Evolutionary conservation across 2,888 invertebrate genomes (phyloP), one percentile per base, ranked within the genome.

Genomic region (Orthonychiurus folsomi): DNA sequence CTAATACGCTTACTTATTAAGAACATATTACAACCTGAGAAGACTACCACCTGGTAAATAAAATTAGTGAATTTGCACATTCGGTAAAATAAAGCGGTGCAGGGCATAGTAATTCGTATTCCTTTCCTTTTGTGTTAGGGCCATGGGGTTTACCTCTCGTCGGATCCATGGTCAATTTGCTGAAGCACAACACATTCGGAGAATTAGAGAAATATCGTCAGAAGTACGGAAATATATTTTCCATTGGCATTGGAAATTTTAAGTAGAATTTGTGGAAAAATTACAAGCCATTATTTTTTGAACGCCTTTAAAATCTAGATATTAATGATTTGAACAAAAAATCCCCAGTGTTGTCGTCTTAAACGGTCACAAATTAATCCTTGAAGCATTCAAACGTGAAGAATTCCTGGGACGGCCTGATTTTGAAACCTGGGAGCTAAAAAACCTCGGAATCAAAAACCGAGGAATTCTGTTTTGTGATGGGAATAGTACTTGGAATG

Each of bases 151-250:
- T 62, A 1, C 71, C 71, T 12, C 18, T 69, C 21, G 37, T 71
- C n/a, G 71, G 71, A 5, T 64, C 63, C 0, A 23, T 71, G 50
- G 0, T 63, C 15, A 59, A 58, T 20, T 24, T 69, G n/a, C 3
- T 55, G 12, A 68, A 53, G n/a, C 52, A 12, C 0, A 60, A 68
- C 63, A 18, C 63, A 1, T 48, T 67, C 0, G 59, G 59, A 2
- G 65, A 67, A 23, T 55, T 71, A n/a, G 50, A 65, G 12, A 47
- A 61, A 28, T 71, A 65, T 37, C 68, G 65, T 50, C 28, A 65
- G 25, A 67, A 64, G 57, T 71, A 69, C 54, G 71, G 71, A 5
- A 65, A 69, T 15, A 61, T 71, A 9, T 69, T 69, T 55, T 71
- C 69, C 1, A 3, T 69, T 2, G 48, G 62, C 21, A 58, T 63